These are phyloP conservation scores for Rynchops niger DNA, from an alignment of 2,113 vertebrate species.

Conservation along the genomic window DNA sequence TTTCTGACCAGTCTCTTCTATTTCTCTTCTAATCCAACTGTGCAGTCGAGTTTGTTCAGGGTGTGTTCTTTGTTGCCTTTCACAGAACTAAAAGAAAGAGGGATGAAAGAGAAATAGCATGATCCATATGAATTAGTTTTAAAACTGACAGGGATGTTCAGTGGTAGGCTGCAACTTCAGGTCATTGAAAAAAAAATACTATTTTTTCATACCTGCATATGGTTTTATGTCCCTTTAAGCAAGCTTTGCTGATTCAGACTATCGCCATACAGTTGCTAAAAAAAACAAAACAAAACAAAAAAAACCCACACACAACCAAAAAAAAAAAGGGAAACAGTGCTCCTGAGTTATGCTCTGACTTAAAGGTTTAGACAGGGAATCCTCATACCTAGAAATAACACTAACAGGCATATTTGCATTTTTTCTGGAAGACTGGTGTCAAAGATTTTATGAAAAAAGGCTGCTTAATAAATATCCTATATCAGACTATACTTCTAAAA, in stretches of 20 bases:
- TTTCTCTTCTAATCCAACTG: background rate
- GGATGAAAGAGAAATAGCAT: background rate
- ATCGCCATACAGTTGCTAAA: background rate
- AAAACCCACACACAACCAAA: too few species aligned
- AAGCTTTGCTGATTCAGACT: slow-evolving; percentile 14
- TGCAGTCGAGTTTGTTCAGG: background rate
- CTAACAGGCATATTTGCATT: background rate
- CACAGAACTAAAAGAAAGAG: background rate
- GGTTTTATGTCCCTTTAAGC: background rate
- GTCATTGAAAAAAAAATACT: background rate
- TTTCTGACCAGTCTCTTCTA: background rate
- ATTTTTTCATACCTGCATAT: accelerated
- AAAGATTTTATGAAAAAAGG: background rate
- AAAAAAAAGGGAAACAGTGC: background rate
- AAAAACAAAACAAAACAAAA: too few species aligned
- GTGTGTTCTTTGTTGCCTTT: background rate
- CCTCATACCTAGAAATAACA: background rate
- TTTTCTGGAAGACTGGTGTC: background rate
- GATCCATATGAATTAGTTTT: background rate
- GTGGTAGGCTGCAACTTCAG: background rate
- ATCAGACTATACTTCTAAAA: background rate
- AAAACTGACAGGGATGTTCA: background rate
- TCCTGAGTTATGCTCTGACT: background rate
- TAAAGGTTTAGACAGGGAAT: background rate
- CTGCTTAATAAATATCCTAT: background rate